These are phyloP conservation scores for Alloplasta piceator DNA, from an alignment of 2,888 invertebrate species.

Conservation along the genomic window DNA sequence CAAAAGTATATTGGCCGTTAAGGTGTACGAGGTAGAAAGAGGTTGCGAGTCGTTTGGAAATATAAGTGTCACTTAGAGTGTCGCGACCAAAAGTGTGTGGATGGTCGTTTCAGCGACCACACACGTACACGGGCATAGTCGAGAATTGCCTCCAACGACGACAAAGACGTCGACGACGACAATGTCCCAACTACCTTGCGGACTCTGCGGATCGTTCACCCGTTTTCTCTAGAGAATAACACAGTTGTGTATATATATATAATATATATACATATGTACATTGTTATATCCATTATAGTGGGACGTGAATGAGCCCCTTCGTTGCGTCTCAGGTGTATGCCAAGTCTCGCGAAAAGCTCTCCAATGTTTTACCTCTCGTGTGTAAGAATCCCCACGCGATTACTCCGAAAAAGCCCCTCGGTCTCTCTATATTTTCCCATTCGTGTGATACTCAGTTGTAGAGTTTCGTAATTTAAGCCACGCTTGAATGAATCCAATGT, in stretches of 20 bases:
- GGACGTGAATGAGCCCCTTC: conserved; percentile 25
- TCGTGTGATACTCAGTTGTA: conserved; percentile 4
- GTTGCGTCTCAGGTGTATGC: conserved; percentile 47
- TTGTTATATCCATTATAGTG: conserved; percentile 6
- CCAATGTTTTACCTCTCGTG: conserved; percentile 25
- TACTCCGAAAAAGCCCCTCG: too few relatives aligned
- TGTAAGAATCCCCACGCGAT: background rate
- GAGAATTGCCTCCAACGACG: conserved; percentile 15
- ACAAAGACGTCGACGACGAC: conserved; percentile 26
- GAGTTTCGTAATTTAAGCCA: conserved; percentile 2
- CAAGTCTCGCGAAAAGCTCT: conserved; percentile 37
- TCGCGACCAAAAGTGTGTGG: conserved; percentile 24
- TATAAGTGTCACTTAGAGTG: conserved; percentile 57
- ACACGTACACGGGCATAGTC: background rate
- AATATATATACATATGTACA: background rate
- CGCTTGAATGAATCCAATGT: too few relatives aligned
- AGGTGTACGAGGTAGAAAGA: conserved; percentile 10
- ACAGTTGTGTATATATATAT: background rate
- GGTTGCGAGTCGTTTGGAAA: conserved; percentile 43
- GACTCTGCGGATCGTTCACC: conserved; percentile 14
- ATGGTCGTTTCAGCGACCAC: conserved; percentile 26
- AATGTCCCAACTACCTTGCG: conserved; percentile 13
- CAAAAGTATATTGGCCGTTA: conserved; percentile 48
- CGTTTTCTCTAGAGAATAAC: conserved; percentile 34
- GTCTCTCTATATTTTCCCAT: conserved; percentile 1